Conservation (phyloP, 2,888 invertebrate species). For the Maniola hyperantus region DNA sequence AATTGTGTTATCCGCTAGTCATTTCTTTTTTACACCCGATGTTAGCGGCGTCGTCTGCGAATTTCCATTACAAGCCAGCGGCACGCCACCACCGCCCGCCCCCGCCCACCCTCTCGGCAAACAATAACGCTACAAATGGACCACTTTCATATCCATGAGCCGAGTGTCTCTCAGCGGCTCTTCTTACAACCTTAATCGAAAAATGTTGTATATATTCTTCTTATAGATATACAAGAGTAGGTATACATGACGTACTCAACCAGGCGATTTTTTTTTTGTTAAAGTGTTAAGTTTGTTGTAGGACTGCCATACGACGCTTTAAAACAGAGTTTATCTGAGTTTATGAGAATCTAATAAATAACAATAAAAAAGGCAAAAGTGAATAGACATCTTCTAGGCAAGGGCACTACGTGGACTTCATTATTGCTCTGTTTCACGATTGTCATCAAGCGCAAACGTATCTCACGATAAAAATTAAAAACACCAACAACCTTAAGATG, state of each 20-base stretch:
- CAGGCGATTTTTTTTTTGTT: neutral
- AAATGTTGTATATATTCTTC: slow-evolving; percentile 22
- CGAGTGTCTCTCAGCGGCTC: slow-evolving; percentile 39
- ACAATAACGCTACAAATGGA: slow-evolving; percentile 43
- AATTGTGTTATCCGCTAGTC: slow-evolving; percentile 24
- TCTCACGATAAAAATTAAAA: no score
- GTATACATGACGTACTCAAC: neutral
- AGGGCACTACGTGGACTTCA: no score
- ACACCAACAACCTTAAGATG: no score
- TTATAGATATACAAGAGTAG: neutral
- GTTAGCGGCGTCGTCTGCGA: slow-evolving; percentile 57
- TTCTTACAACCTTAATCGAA: slow-evolving; percentile 32
- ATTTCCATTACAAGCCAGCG: slow-evolving; percentile 64
- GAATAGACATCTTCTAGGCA: no score
- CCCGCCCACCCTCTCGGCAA: slow-evolving; percentile 47
- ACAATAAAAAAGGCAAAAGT: no score
- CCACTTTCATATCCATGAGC: slow-evolving; percentile 42
- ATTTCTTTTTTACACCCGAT: slow-evolving; percentile 39
- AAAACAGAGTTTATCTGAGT: no score
- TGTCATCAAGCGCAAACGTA: no score
- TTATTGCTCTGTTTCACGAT: no score
- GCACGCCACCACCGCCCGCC: slow-evolving; percentile 51
- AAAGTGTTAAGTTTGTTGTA: neutral
- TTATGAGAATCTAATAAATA: no score
- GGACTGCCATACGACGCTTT: no score